Evolutionary conservation across 2,797 vertebrate genomes (phyloP).

Genomic region (Esox masquinongy): DNA sequence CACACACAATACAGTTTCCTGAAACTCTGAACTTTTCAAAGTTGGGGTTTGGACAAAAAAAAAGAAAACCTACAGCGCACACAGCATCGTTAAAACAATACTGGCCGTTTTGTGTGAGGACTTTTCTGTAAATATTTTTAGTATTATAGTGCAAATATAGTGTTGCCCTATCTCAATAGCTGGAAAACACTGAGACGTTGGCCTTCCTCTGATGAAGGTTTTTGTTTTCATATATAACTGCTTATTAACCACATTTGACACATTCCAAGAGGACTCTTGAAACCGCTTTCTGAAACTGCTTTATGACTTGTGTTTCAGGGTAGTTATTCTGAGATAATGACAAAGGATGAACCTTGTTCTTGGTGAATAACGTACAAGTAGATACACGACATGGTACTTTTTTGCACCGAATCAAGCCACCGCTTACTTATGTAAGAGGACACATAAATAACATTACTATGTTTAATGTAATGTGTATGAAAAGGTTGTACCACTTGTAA

Average conservation of each 20-base stretch:
- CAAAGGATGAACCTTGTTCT: not conserved
- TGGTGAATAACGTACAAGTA: not conserved
- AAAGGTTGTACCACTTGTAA: not conserved
- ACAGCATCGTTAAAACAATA: conserved; percentile 16
- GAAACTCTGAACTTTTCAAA: conserved; percentile 22
- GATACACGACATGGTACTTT: not conserved
- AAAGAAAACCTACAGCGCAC: not conserved
- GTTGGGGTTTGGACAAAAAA: conserved; percentile 13
- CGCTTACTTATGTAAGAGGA: not conserved
- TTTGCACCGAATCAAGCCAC: not conserved
- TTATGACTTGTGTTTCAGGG: not conserved
- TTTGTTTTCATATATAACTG: not conserved
- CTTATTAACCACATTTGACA: not conserved
- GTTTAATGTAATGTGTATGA: not conserved
- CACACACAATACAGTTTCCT: conserved; percentile 14
- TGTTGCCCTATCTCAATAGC: not conserved
- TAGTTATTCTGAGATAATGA: not conserved
- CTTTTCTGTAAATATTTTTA: conserved; percentile 1
- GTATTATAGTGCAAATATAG: not conserved
- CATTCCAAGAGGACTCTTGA: not conserved
- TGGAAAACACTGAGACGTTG: not conserved
- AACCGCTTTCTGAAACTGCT: not conserved
- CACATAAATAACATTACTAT: not conserved
- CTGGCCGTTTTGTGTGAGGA: not conserved
- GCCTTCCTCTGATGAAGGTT: not conserved